Conservation (phyloP, 2,113 vertebrate species). For the Salvelinus fontinalis region DNA sequence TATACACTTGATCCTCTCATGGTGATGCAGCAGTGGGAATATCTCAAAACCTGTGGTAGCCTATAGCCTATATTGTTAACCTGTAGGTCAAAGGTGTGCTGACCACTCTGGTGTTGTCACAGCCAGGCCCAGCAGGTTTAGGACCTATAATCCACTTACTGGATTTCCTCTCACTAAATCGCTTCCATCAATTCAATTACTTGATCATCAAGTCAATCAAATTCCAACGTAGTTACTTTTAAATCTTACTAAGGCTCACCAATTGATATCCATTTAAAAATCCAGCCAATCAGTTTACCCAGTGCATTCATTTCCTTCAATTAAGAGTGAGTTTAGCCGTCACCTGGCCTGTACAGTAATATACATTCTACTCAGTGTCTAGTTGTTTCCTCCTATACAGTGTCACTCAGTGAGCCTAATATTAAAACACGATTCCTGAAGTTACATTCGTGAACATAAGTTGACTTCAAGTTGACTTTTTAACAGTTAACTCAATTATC, state of each 20-base stretch:
- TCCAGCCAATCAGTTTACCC: slow-evolving; percentile 37
- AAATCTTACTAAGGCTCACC: slow-evolving; percentile 34
- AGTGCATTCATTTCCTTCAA: neutral
- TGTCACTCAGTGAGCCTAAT: neutral
- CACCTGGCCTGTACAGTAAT: neutral
- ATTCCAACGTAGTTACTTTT: slow-evolving; percentile 37
- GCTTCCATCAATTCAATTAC: slow-evolving; percentile 45
- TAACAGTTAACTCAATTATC: too few species aligned
- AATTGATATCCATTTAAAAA: slow-evolving; percentile 57
- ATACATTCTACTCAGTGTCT: neutral
- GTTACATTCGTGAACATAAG: neutral
- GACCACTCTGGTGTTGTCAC: neutral
- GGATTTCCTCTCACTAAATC: slow-evolving; percentile 29
- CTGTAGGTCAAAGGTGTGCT: neutral
- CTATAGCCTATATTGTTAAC: neutral
- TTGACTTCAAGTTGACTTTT: neutral
- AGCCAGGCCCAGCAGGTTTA: neutral
- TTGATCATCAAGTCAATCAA: slow-evolving; percentile 48
- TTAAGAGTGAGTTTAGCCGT: neutral
- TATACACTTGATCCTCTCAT: too few species aligned
- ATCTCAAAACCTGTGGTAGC: too few species aligned
- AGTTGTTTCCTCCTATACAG: neutral
- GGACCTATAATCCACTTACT: slow-evolving; percentile 33
- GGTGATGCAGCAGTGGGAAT: too few species aligned
- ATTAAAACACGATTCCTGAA: neutral